These are phyloP conservation scores for Hermetia illucens DNA, from an alignment of 1,140 invertebrate species.

Conservation along the genomic window DNA sequence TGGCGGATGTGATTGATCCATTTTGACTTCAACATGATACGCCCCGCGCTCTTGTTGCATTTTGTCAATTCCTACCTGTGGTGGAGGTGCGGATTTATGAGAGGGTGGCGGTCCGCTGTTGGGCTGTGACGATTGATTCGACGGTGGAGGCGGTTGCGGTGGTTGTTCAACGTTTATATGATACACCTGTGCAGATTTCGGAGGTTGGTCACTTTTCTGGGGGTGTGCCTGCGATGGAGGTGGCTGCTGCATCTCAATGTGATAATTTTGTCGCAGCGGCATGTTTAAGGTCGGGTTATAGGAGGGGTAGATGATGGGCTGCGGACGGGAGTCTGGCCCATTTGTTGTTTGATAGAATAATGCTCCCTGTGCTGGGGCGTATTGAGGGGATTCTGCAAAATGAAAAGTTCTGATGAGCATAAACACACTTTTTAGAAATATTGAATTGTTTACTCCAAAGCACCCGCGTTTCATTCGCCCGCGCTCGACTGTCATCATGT, in stretches of 20 bases:
- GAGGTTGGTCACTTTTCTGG: conserved; percentile 7
- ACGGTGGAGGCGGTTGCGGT: conserved; percentile 9
- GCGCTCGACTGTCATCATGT: conserved; percentile 56
- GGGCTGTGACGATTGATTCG: neutral
- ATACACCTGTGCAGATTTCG: conserved; percentile 20
- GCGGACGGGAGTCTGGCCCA: conserved; percentile 17
- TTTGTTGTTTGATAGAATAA: conserved; percentile 26
- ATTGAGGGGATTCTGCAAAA: conserved; percentile 22
- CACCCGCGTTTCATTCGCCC: conserved; percentile 57
- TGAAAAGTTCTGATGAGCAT: conserved; percentile 9
- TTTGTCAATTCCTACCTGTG: conserved; percentile 27
- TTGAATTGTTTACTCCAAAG: conserved; percentile 76
- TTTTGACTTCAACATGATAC: conserved; percentile 26
- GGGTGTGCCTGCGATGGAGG: conserved; percentile 7
- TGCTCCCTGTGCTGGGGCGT: conserved; percentile 19
- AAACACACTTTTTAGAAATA: no score
- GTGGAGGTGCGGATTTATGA: conserved; percentile 17
- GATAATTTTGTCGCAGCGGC: conserved; percentile 20
- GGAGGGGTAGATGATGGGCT: conserved; percentile 17
- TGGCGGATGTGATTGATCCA: conserved; percentile 14
- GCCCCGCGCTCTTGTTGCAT: conserved; percentile 14
- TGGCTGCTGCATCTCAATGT: conserved; percentile 17
- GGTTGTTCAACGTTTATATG: conserved; percentile 27
- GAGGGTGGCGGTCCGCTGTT: conserved; percentile 6
- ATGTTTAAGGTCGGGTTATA: conserved; percentile 14